Percentiles rank a stretch among this genome's conserved stretches.
phyloP scores from a whole-genome alignment of 2,797 vertebrate genomes.

The Melanotaenia maccullochi region DNA sequence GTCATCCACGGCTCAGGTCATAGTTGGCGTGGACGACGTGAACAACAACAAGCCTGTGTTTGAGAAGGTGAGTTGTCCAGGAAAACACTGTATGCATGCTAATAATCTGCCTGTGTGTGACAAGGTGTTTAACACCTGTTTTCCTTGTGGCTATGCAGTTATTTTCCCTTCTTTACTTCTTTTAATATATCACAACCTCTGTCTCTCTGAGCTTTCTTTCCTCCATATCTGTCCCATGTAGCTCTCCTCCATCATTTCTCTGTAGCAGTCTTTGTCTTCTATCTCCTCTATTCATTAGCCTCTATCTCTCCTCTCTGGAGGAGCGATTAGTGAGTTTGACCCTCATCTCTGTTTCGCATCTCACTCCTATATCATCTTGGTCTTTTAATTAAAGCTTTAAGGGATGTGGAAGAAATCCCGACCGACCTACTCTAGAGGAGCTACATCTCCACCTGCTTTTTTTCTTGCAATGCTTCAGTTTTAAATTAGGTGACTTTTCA shows the following conservation, averaged over 20 bases:
- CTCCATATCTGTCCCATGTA: conserved; percentile 14
- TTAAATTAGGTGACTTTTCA: conserved; percentile 69
- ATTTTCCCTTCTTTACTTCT: background rate
- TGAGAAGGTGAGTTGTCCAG: conserved; percentile 82
- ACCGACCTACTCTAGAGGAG: conserved; percentile 48
- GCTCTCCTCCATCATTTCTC: conserved; percentile 32
- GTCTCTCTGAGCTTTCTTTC: background rate
- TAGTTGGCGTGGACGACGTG: conserved; percentile 89
- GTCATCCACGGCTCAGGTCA: conserved; percentile 85
- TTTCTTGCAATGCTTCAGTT: conserved; percentile 65
- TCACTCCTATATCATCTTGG: conserved; percentile 68
- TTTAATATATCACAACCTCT: conserved; percentile 1
- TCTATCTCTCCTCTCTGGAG: conserved; percentile 68
- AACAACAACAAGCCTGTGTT: conserved; percentile 94
- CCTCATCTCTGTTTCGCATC: conserved; percentile 63
- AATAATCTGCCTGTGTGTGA: conserved; percentile 17
- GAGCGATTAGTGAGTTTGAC: conserved; percentile 74
- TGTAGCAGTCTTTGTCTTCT: conserved; percentile 50
- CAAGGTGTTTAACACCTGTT: conserved; percentile 6
- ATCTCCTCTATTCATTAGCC: conserved; percentile 60
- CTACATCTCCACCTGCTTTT: conserved; percentile 55
- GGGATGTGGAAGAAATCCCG: conserved; percentile 63
- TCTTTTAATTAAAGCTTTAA: conserved; percentile 82
- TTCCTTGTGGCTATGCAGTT: background rate
- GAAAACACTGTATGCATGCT: conserved; percentile 5